A percentile compares a stretch with the other conserved stretches of the same genome.
Evolutionary conservation across 2,888 invertebrate species (phyloP).

Genomic region (Andrena bicolor): DNA sequence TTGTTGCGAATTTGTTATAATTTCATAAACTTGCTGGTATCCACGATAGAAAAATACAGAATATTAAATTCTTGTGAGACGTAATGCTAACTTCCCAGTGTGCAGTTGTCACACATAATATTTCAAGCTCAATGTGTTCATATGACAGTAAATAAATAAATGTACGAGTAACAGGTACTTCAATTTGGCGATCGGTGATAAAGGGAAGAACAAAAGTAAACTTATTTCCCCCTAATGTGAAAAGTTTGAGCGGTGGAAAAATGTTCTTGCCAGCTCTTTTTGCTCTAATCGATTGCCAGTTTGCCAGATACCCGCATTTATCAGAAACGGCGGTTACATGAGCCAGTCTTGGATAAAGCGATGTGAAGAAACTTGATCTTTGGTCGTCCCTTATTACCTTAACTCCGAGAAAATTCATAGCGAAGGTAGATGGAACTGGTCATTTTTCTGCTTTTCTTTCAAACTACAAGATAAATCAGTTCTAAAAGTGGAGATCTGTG

Average conservation of each 20-base stretch:
- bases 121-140: too few relatives aligned
- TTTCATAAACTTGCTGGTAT: too few relatives aligned
- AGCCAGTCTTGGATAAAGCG: slow-evolving; percentile 43
- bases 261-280: slow-evolving; percentile 60
- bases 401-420: slow-evolving; percentile 1
- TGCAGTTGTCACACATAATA: too few relatives aligned
- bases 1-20: too few relatives aligned
- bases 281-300: slow-evolving; percentile 66
- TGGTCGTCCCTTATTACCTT: slow-evolving; percentile 43
- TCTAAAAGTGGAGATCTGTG: too few relatives aligned
- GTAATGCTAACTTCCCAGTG: too few relatives aligned
- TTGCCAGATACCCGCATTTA: slow-evolving; percentile 64
- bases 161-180: slow-evolving; percentile 17
- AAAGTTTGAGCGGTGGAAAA: slow-evolving; percentile 73
- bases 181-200: slow-evolving; percentile 57
- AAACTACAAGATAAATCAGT: too few relatives aligned
- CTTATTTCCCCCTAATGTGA: slow-evolving; percentile 75
- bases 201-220: slow-evolving; percentile 65
- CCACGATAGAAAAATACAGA: too few relatives aligned
- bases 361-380: slow-evolving; percentile 58
- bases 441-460: too few relatives aligned
- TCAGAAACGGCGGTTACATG: slow-evolving; percentile 51
- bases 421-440: not conserved
- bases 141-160: slow-evolving; percentile 8
- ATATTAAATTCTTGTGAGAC: too few relatives aligned